These are phyloP conservation scores for Tolmerus cingulatus DNA, from an alignment of 2,888 invertebrate genomes.

Conservation along the genomic window DNA sequence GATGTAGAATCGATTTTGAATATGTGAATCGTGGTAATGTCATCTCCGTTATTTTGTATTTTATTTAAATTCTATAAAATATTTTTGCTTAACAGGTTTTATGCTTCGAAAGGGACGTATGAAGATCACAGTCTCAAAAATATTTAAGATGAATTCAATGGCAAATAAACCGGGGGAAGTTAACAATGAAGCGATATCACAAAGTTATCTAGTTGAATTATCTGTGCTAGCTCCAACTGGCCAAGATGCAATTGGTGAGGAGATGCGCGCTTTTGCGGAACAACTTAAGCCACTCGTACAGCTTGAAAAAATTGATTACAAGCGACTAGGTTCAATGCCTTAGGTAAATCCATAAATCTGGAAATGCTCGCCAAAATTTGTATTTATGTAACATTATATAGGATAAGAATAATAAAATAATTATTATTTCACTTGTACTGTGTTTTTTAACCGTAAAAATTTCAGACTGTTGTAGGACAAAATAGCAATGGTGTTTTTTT, in stretches of 20 bases:
- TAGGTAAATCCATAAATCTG: conserved; percentile 48
- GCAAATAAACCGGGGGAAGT: conserved; percentile 74
- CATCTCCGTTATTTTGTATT: background rate
- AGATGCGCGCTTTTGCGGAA: conserved; percentile 94
- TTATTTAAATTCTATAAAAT: background rate
- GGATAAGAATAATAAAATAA: background rate
- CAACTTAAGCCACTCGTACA: conserved; percentile 91
- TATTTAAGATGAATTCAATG: conserved; percentile 83
- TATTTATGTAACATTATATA: background rate
- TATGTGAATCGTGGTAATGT: conserved; percentile 82
- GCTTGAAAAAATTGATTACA: conserved; percentile 92
- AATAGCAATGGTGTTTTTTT: background rate
- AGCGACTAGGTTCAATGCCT: conserved; percentile 67
- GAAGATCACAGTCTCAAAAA: conserved; percentile 96
- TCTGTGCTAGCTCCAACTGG: conserved; percentile 88
- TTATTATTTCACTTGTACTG: background rate
- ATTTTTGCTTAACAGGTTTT: conserved; percentile 65
- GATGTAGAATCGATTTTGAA: conserved; percentile 91
- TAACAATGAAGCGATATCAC: conserved; percentile 81
- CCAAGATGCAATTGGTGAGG: conserved; percentile 94
- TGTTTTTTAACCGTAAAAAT: background rate
- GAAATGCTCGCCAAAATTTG: background rate
- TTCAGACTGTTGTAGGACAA: background rate
- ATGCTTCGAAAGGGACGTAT: conserved; percentile 96
- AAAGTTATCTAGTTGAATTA: conserved; percentile 92